Evolutionary conservation across 2,113 vertebrate species (phyloP), one percentile per base, ranked within the genome.

Genomic region (Rhombomys opimus): DNA sequence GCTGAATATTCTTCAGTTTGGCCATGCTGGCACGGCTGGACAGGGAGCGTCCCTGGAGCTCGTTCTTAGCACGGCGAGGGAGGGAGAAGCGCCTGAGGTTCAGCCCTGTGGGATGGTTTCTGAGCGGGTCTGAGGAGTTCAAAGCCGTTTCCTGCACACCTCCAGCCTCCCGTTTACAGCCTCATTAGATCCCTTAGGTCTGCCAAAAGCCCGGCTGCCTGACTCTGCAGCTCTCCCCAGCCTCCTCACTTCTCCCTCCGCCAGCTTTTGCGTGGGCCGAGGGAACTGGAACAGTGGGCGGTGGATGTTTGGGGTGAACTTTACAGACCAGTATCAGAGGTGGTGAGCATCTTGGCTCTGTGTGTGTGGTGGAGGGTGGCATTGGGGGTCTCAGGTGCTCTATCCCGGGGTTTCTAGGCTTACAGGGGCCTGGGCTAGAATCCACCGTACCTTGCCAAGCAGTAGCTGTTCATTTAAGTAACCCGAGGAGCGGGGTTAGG

Each of bases 401-500:
- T 93, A 54, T n/a, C 38, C 38, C 54, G 32, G 85, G 65, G 59
- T 5, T 5, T 68, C 80, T 3, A 18, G 13, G 22, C 15, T 9
- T 0, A 20, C 12, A 89, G 32, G 86, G 52, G 59, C 10, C 70
- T 46, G 73, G 41, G n/a, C 32, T 50, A 7, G 5, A 50, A 92
- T 7, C 3, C 22, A 8, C 35, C 18, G 22, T 32, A 27, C 52
- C 17, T 57, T 75, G 78, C 77, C 11, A 65, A 77, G 32, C 12
- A n/a, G 76, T 54, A 52, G 1, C 25, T 30, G 12, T 76, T 76
- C 41, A 38, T 61, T 91, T 13, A 46, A 87, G 90, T 80, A 93
- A 93, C 68, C 70, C 2, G 80, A 90, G 78, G 57, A 92, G 87
- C 80, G 90, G 92, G 91, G 65, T 80, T 95, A 96, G 89, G 92